phyloP scores from a whole-genome alignment of 1,140 invertebrate genomes.

The Tetragnatha versicolor region DNA sequence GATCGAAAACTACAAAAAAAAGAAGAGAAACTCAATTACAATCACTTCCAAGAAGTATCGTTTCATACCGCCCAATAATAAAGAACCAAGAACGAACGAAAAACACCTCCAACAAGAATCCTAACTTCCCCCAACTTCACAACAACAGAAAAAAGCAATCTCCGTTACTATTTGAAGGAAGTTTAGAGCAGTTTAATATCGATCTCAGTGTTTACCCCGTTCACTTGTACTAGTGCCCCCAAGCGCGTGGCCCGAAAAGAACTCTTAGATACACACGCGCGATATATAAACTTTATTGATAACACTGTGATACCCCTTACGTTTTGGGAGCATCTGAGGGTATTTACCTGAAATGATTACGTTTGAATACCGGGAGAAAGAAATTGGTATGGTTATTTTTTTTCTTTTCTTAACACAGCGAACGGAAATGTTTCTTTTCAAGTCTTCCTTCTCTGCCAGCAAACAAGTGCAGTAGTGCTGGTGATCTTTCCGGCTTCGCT shows the following conservation, averaged over 20 bases:
- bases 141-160: no score
- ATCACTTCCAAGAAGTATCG: no score
- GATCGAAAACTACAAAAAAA: no score
- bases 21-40: no score
- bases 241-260: constrained; percentile 1
- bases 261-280: background rate
- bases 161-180: constrained; percentile 10
- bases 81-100: no score
- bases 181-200: constrained; percentile 26
- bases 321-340: background rate
- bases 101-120: no score
- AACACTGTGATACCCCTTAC: constrained; percentile 28
- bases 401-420: no score
- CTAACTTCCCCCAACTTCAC: no score
- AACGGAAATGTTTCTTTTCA: no score
- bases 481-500: no score
- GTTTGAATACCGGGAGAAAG: constrained; percentile 25
- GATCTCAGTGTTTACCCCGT: constrained; percentile 17
- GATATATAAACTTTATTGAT: constrained; percentile 41
- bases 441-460: constrained; percentile 3
- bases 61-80: no score
- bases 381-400: no score
- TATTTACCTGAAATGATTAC: constrained; percentile 22
- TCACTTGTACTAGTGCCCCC: background rate
- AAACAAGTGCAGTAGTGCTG: background rate